phyloP scores from a whole-genome alignment of 2,797 vertebrate species.

The Nyctibius grandis region DNA sequence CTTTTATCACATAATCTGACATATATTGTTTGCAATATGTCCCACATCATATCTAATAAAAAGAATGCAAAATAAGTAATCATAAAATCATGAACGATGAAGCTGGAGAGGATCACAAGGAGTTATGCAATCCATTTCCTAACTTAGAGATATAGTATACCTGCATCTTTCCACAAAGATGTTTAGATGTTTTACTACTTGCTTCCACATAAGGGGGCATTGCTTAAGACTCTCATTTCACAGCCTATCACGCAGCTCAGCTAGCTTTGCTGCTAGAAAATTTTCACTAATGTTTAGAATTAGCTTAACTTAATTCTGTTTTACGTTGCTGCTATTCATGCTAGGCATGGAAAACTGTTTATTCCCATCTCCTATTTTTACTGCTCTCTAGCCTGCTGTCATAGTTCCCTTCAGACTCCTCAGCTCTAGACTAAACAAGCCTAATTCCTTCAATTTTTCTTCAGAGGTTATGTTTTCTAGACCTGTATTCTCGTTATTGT shows the following conservation, averaged over 20 bases:
- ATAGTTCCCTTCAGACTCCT: background rate
- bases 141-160: background rate
- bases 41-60: background rate
- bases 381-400: background rate
- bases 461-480: background rate
- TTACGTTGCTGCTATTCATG: background rate
- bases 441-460: constrained; percentile 10
- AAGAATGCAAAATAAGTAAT: background rate
- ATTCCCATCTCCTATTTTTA: background rate
- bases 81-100: background rate
- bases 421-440: constrained; percentile 36
- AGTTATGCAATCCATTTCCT: background rate
- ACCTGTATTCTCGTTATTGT: background rate
- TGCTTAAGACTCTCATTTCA: background rate
- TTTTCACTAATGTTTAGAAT: background rate
- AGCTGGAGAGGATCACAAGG: background rate
- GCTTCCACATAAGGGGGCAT: background rate
- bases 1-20: background rate
- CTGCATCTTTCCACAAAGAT: background rate
- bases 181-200: background rate
- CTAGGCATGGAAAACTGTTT: background rate
- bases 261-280: background rate
- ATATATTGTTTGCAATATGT: background rate
- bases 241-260: background rate
- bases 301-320: background rate